Percentiles rank a stretch among this genome's conserved stretches.
Conservation (phyloP, 2,113 vertebrate genomes). For the Sceloporus tristichus region DNA sequence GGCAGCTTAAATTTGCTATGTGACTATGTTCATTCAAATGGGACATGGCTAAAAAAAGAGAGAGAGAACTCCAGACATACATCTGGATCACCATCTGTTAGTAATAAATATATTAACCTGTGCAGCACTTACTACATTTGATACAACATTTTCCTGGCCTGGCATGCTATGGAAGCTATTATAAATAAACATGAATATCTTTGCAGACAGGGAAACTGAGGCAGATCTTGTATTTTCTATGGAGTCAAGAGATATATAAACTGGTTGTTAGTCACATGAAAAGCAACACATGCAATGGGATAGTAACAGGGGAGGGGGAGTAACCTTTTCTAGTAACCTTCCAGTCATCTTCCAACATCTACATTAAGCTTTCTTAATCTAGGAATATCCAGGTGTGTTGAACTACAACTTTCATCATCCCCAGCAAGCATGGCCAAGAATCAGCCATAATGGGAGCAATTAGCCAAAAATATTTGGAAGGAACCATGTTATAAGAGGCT, state of each 20-base stretch:
- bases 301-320: too few species aligned
- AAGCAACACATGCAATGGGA: neutral
- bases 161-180: neutral
- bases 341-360: neutral
- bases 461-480: neutral
- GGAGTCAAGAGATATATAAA: neutral
- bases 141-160: conserved; percentile 7
- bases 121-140: conserved; percentile 6
- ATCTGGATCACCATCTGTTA: conserved; percentile 16
- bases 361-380: neutral
- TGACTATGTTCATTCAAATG: conserved; percentile 22
- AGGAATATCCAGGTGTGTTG: neutral
- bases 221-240: neutral
- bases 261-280: neutral
- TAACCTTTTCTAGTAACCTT: neutral
- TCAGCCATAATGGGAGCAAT: neutral
- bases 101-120: conserved; percentile 37
- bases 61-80: neutral
- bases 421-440: neutral
- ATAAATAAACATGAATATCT: conserved; percentile 24
- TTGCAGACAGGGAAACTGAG: conserved; percentile 27
- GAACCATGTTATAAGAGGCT: neutral
- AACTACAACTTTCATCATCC: neutral
- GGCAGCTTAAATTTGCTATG: neutral
- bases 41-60: conserved; percentile 5